A percentile compares a stretch with the other conserved stretches of the same genome.
Conservation (phyloP, 2,888 invertebrate species). For the Leptopilina syphax region DNA sequence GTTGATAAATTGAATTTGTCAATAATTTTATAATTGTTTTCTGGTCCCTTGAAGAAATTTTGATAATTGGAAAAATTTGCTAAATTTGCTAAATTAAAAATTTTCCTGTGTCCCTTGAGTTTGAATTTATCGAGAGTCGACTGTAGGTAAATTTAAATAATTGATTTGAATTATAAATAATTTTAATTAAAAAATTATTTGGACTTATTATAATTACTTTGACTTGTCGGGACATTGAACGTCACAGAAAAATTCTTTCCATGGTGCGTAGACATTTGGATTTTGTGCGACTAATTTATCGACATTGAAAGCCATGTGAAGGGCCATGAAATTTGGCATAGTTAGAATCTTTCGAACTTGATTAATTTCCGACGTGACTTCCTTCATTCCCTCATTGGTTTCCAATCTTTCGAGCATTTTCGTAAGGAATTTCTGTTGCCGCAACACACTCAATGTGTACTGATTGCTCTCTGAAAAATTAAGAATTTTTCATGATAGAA, state of each 20-base stretch:
- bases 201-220: constrained; percentile 59
- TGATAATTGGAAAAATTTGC: no score
- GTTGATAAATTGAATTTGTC: no score
- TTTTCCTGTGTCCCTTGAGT: no score
- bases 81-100: no score
- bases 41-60: no score
- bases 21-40: no score
- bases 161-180: constrained; percentile 11
- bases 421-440: constrained; percentile 87
- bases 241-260: constrained; percentile 77
- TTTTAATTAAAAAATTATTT: neutral
- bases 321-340: constrained; percentile 80
- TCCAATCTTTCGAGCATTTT: constrained; percentile 81
- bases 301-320: constrained; percentile 87
- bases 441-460: constrained; percentile 83
- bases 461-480: constrained; percentile 83
- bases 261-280: constrained; percentile 78
- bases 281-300: constrained; percentile 78
- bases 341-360: constrained; percentile 81
- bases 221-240: constrained; percentile 66
- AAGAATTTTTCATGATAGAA: constrained; percentile 15
- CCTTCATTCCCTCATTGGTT: constrained; percentile 77
- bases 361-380: constrained; percentile 77
- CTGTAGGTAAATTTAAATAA: no score
- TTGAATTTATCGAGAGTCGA: no score